phyloP scores from a whole-genome alignment of 2,113 vertebrate species.

The Panthera uncia region DNA sequence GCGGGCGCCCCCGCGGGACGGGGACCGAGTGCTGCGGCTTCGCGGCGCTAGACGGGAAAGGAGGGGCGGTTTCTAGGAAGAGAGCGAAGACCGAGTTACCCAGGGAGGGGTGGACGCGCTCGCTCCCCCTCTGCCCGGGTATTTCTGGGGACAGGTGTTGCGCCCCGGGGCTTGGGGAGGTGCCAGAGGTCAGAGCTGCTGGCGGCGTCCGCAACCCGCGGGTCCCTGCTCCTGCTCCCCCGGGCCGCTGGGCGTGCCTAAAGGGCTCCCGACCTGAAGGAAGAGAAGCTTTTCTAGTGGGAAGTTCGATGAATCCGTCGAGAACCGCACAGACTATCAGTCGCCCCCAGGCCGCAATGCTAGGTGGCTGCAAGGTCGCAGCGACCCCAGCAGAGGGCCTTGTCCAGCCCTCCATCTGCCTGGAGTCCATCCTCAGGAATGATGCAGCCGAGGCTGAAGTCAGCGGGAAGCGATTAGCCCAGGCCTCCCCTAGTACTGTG shows the following conservation, averaged over 20 bases:
- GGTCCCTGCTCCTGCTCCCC: not conserved
- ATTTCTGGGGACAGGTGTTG: not conserved
- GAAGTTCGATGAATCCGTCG: not conserved
- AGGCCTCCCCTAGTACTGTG: not conserved
- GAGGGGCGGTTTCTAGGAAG: not conserved
- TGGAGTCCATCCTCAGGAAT: not conserved
- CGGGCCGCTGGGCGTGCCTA: not conserved
- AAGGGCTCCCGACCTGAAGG: not conserved
- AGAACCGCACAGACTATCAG: not conserved
- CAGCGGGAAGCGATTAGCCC: not conserved
- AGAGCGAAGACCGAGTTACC: not conserved
- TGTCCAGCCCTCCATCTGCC: not conserved
- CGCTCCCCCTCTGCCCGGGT: not conserved
- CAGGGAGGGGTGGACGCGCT: not conserved
- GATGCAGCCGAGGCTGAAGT: accelerated
- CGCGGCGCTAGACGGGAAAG: not conserved
- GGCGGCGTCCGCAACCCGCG: not conserved
- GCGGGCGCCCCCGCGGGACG: not conserved
- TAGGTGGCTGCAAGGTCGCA: not conserved
- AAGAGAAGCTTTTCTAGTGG: not conserved
- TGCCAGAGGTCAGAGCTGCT: constrained; percentile 6
- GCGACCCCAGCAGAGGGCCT: constrained; percentile 69
- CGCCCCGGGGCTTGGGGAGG: not conserved
- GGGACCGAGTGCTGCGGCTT: not conserved
- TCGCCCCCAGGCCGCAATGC: not conserved